Conservation (phyloP, 2,888 invertebrate genomes). For the Sphaerophoria taeniata region DNA sequence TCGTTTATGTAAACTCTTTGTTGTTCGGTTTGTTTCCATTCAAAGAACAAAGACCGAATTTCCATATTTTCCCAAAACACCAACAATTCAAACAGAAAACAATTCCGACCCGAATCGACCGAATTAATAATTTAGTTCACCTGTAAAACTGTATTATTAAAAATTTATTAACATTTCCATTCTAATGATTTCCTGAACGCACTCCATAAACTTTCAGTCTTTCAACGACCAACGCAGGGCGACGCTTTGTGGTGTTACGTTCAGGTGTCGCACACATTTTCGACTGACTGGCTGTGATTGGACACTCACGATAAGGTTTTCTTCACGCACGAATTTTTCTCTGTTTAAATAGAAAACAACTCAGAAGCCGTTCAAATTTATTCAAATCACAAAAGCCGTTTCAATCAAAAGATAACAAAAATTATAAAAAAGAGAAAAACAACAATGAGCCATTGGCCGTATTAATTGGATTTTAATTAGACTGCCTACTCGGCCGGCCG, state of each 20-base stretch:
- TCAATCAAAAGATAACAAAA: constrained; percentile 1
- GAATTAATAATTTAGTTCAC: constrained; percentile 47
- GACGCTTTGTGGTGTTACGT: constrained; percentile 55
- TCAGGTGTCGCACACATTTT: constrained; percentile 46
- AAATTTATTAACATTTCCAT: constrained; percentile 60
- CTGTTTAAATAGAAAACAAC: constrained; percentile 2
- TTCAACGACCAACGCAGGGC: constrained; percentile 1
- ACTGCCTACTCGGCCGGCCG: constrained; percentile 59
- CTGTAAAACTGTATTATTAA: constrained; percentile 53
- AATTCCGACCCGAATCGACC: constrained; percentile 9
- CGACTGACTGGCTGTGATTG: constrained; percentile 46
- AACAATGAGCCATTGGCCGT: constrained; percentile 71
- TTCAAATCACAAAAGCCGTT: constrained; percentile 11
- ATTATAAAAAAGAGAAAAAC: constrained; percentile 36
- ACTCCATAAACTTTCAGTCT: not conserved
- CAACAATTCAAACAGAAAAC: constrained; percentile 15
- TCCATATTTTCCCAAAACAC: constrained; percentile 58
- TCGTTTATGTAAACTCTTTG: constrained; percentile 16
- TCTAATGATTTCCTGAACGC: constrained; percentile 37
- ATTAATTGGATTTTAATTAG: constrained; percentile 75
- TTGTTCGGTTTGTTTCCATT: not conserved
- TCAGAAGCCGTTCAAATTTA: constrained; percentile 5
- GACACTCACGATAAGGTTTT: constrained; percentile 62
- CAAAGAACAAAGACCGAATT: constrained; percentile 57
- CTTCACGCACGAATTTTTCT: constrained; percentile 38